These are phyloP conservation scores for Leucoraja erinaceus DNA, from an alignment of 2,113 vertebrate species.

Conservation along the genomic window DNA sequence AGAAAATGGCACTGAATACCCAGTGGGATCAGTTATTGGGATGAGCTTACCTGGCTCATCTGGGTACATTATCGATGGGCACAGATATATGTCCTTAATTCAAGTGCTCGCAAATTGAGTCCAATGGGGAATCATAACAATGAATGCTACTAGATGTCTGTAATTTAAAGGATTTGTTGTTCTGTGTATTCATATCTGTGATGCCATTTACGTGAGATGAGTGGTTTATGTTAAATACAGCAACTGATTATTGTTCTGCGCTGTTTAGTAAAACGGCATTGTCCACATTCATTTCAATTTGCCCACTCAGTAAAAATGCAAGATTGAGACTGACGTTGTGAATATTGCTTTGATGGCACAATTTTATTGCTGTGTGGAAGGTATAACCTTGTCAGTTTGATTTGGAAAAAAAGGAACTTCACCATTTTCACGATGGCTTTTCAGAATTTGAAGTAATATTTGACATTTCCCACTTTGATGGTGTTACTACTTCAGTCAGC, in stretches of 20 bases:
- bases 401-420: background rate
- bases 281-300: background rate
- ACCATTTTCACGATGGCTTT: background rate
- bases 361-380: background rate
- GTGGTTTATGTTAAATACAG: background rate
- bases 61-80: background rate
- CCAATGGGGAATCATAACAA: background rate
- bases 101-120: slow-evolving; percentile 3
- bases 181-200: background rate
- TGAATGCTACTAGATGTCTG: background rate
- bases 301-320: background rate
- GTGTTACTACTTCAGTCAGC: background rate
- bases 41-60: background rate
- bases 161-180: background rate
- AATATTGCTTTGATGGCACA: background rate
- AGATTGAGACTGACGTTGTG: background rate
- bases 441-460: background rate
- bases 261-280: background rate
- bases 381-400: background rate
- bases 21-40: background rate
- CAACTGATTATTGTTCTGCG: background rate
- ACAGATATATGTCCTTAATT: background rate
- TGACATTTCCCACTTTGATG: no score
- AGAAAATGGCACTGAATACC: background rate
- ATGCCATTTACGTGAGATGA: background rate